Evolutionary conservation across 2,113 vertebrate species (phyloP).

Genomic region (Podilymbus podiceps): DNA sequence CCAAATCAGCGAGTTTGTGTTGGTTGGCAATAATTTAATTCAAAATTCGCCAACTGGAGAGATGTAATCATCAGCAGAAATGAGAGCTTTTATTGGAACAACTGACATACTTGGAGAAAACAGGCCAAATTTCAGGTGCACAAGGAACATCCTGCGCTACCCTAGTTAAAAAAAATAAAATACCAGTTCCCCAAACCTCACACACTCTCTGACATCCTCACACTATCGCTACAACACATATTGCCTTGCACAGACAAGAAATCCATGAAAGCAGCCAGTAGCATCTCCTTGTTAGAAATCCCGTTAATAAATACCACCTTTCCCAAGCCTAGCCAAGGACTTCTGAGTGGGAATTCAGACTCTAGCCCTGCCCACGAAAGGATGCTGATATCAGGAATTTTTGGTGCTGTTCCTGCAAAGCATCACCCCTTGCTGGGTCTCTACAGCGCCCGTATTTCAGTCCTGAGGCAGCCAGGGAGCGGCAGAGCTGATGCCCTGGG

Average conservation of each 20-base stretch:
- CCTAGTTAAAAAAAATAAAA: no score
- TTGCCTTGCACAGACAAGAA: background rate
- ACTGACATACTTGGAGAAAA: no score
- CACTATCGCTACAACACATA: background rate
- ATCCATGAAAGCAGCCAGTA: background rate
- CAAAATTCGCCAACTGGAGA: no score
- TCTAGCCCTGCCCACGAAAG: background rate
- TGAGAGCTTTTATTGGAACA: no score
- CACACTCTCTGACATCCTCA: background rate
- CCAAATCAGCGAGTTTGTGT: no score
- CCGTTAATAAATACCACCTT: background rate
- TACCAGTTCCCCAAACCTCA: no score
- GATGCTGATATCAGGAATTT: background rate
- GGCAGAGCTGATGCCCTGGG: background rate
- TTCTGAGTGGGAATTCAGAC: accelerated
- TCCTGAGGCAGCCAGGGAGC: background rate
- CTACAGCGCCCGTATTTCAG: background rate
- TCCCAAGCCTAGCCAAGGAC: background rate
- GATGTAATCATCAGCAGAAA: no score
- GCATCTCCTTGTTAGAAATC: background rate
- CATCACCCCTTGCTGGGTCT: background rate
- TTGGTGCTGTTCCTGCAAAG: background rate
- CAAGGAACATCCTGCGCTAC: no score
- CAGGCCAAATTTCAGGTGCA: no score
- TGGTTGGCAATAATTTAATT: no score